Conservation (phyloP, 2,797 vertebrate genomes). For the Phrynocephalus guinanensis region DNA sequence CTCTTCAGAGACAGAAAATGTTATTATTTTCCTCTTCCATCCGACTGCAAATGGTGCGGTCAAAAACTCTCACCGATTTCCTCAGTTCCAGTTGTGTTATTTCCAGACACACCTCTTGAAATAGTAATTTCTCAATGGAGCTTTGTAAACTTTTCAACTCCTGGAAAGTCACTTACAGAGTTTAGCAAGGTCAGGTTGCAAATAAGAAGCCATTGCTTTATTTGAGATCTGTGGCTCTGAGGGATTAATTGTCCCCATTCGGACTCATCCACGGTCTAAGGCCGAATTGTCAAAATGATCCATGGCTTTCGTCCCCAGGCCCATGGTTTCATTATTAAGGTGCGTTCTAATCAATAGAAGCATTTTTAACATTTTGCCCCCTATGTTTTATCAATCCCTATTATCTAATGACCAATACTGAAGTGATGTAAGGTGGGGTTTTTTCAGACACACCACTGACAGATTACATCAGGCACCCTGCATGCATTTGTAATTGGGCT, state of each 20-base stretch:
- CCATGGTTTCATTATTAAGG: constrained; percentile 85
- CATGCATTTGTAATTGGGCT: constrained; percentile 92
- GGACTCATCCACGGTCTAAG: constrained; percentile 83
- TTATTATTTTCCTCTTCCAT: constrained; percentile 31
- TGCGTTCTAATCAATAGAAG: constrained; percentile 84
- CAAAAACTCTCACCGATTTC: constrained; percentile 66
- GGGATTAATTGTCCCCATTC: constrained; percentile 89
- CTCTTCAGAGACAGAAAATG: constrained; percentile 13
- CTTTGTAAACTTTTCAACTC: constrained; percentile 83
- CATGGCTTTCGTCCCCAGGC: constrained; percentile 82
- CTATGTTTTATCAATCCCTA: constrained; percentile 87
- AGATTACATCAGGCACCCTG: constrained; percentile 77
- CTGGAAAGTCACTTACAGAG: constrained; percentile 85
- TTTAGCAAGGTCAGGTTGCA: constrained; percentile 88
- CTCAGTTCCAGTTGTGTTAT: constrained; percentile 47
- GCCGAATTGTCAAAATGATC: constrained; percentile 86
- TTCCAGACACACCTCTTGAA: constrained; percentile 47
- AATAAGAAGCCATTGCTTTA: constrained; percentile 86
- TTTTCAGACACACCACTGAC: constrained; percentile 76
- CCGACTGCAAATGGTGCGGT: constrained; percentile 23
- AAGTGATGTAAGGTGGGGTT: constrained; percentile 70
- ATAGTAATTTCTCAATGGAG: constrained; percentile 75
- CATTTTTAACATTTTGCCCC: constrained; percentile 86
- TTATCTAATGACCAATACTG: constrained; percentile 88
- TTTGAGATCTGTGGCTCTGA: constrained; percentile 85